Percentiles rank a stretch among this genome's conserved stretches.
Evolutionary conservation across 2,888 invertebrate genomes (phyloP).

Genomic region (Villa cingulata): DNA sequence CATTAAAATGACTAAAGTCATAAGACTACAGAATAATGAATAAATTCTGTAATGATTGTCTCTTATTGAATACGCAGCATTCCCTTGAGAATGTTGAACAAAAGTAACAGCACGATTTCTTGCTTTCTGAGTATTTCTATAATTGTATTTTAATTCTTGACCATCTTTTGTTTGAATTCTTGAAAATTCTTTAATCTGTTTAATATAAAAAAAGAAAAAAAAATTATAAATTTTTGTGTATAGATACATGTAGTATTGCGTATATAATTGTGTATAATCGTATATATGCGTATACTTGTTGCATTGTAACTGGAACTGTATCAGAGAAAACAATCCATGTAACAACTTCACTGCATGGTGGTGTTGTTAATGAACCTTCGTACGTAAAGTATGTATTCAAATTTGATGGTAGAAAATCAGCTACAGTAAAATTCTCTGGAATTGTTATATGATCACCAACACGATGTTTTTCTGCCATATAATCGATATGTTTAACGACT

Average conservation of each 20-base stretch:
- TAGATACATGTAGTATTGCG: no score
- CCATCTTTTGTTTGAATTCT: constrained; percentile 28
- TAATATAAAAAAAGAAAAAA: constrained; percentile 11
- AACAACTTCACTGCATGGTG: constrained; percentile 57
- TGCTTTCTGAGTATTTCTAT: constrained; percentile 27
- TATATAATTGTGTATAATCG: not conserved
- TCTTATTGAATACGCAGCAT: not conserved
- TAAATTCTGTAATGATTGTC: no score
- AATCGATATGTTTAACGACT: constrained; percentile 18
- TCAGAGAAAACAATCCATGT: constrained; percentile 54
- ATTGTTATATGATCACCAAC: not conserved
- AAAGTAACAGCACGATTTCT: constrained; percentile 26
- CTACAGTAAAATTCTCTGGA: not conserved
- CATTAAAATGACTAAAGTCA: no score
- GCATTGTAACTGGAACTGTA: constrained; percentile 39
- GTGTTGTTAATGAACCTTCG: constrained; percentile 61
- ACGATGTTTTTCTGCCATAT: not conserved
- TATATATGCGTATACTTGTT: constrained; percentile 30
- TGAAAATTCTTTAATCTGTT: constrained; percentile 34
- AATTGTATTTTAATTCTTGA: constrained; percentile 36
- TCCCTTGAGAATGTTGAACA: constrained; percentile 11
- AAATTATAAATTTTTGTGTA: not conserved
- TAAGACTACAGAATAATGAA: no score
- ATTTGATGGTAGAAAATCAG: not conserved
- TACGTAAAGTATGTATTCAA: constrained; percentile 43